Conservation (phyloP, 2,113 vertebrate species). For the Pipa parva region DNA sequence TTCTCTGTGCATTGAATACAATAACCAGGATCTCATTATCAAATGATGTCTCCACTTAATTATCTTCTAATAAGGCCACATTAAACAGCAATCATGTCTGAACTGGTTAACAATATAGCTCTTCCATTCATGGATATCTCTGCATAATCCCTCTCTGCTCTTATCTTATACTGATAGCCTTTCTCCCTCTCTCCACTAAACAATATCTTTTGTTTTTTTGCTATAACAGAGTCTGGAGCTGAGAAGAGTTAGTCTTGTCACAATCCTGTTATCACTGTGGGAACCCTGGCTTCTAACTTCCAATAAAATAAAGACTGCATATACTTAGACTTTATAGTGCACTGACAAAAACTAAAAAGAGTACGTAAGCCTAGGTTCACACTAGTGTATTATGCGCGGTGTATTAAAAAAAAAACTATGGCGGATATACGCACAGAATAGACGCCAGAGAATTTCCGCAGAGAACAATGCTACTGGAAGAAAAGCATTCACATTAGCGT, state of each 20-base stretch:
- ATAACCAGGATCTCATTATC: neutral
- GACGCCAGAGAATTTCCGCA: too few relatives aligned
- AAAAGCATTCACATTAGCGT: too few relatives aligned
- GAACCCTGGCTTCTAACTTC: neutral
- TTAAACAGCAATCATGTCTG: slow-evolving; percentile 12
- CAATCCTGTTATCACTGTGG: slow-evolving; percentile 13
- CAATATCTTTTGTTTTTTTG: slow-evolving; percentile 22
- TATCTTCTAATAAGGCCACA: slow-evolving; percentile 10
- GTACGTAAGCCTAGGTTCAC: too few relatives aligned
- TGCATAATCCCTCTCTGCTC: neutral
- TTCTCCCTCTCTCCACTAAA: neutral
- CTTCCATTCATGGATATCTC: neutral
- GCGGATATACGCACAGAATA: too few relatives aligned
- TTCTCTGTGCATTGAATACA: slow-evolving; percentile 10
- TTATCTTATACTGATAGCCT: neutral
- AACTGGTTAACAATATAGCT: neutral
- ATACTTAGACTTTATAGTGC: too few relatives aligned
- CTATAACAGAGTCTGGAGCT: neutral
- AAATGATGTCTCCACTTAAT: slow-evolving; percentile 2
- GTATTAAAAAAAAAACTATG: too few relatives aligned
- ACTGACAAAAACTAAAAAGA: too few relatives aligned
- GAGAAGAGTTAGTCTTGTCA: neutral
- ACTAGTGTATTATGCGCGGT: too few relatives aligned
- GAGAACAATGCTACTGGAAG: too few relatives aligned
- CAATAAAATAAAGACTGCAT: too few relatives aligned